Evolutionary conservation across 2,888 invertebrate species (phyloP).

Genomic region (Dolichomitus sp.): DNA sequence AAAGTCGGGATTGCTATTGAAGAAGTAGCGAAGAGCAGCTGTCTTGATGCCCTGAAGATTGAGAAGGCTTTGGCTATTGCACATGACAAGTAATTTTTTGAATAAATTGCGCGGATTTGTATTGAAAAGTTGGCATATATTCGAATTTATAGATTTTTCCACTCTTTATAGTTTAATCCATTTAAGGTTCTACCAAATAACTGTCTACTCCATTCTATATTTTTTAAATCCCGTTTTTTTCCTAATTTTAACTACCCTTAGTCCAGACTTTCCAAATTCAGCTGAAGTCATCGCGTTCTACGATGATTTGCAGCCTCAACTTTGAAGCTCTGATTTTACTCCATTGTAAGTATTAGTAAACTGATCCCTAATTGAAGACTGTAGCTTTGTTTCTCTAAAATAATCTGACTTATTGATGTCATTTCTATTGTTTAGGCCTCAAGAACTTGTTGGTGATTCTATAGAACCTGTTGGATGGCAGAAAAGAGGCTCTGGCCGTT

Average conservation of each 20-base stretch:
- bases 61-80: conserved; percentile 21
- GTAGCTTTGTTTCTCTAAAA: not conserved
- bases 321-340: conserved; percentile 7
- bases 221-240: too few relatives aligned
- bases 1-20: conserved; percentile 2
- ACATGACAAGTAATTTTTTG: conserved; percentile 14
- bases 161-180: too few relatives aligned
- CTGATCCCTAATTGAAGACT: not conserved
- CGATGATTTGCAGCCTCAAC: conserved; percentile 2
- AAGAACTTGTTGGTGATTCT: too few relatives aligned
- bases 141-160: too few relatives aligned
- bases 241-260: too few relatives aligned
- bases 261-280: not conserved
- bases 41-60: conserved; percentile 30
- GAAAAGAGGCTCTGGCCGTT: not conserved
- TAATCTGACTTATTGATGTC: too few relatives aligned
- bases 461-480: too few relatives aligned
- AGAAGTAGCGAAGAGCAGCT: conserved; percentile 12
- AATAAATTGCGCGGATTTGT: too few relatives aligned
- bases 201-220: too few relatives aligned
- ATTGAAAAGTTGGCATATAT: too few relatives aligned
- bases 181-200: too few relatives aligned
- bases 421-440: too few relatives aligned
- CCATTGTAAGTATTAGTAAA: not conserved
- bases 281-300: not conserved